Evolutionary conservation across 2,888 invertebrate species (phyloP), one percentile per base, ranked within the genome.

Genomic region (Spisula subtruncata): DNA sequence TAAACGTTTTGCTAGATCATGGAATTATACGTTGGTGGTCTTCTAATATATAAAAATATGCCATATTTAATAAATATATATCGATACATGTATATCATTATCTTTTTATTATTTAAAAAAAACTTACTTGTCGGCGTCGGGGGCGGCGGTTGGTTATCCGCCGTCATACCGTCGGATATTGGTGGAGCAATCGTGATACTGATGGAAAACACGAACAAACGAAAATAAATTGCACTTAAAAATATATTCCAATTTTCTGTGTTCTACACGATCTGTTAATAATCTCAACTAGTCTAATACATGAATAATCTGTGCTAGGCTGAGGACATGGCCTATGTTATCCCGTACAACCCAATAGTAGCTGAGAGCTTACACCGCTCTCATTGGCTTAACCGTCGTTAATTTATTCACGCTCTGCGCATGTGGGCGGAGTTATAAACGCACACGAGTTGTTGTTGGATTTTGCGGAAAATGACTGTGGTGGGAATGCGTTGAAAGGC

Each of bases 101-200:
- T 81, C 2, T 41, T 41, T 41, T 48, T 29, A 48, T 46, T n/a
- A 81, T 51, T 25, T 75, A 85, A 85, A 84, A 66, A 87, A 56
- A 60, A 94, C 97, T 97, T 96, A 97, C 97, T 97, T 94, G 96
- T 97, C 94, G 90, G 89, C 71, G 92, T 90, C 51, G 90, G 90
- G 14, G 92, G 86, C 71, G 93, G 92, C n/a, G 97, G 97, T 96
- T 97, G 97, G 93, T 95, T 92, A 92, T 97, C 96, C 89, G 95
- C 97, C 93, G 97, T 96, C 97, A 97, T 97, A 90, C 96, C 97
- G 95, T 97, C 97, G 92, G 97, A 96, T 96, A 97, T 97, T 94
- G 97, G 97, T 91, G 97, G 97, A 94, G 97, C 97, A 97, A 97
- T 97, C 96, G 97, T 97, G 97, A 93, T 60, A 87, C 81, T 87